Conservation (phyloP, 2,113 vertebrate species). For the Arothron firmamentum region DNA sequence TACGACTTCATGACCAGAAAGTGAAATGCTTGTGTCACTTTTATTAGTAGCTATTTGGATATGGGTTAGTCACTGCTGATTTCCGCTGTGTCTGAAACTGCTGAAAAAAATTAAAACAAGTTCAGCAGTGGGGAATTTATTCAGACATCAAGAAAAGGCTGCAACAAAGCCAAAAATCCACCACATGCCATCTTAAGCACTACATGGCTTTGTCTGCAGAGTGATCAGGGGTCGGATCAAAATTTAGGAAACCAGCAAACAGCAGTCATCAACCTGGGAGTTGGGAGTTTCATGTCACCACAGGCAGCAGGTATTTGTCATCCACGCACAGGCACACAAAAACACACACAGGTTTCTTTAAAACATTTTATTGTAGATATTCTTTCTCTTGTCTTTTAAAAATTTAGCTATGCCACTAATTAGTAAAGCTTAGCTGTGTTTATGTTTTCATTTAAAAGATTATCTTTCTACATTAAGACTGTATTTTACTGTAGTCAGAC, state of each 20-base stretch:
- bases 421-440: slow-evolving; percentile 19
- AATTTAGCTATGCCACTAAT: slow-evolving; percentile 20
- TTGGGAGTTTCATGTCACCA: slow-evolving; percentile 88
- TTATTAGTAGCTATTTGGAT: neutral
- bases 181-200: neutral
- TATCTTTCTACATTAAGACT: slow-evolving; percentile 8
- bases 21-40: neutral
- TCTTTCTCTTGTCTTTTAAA: slow-evolving; percentile 14
- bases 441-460: too few species aligned
- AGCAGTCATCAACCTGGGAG: slow-evolving; percentile 92
- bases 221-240: slow-evolving; percentile 86
- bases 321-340: slow-evolving; percentile 10
- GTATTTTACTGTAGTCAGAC: slow-evolving; percentile 2
- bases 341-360: neutral
- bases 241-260: slow-evolving; percentile 87
- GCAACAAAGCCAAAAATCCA: slow-evolving; percentile 7
- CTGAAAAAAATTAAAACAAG: neutral
- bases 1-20: too few species aligned
- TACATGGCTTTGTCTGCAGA: slow-evolving; percentile 68
- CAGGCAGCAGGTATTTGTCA: slow-evolving; percentile 79
- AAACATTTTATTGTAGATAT: neutral
- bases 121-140: neutral
- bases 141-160: neutral
- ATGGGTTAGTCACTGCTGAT: neutral
- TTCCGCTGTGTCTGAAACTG: neutral